Conservation (phyloP, 2,888 invertebrate genomes). For the Xestia c-nigrum region DNA sequence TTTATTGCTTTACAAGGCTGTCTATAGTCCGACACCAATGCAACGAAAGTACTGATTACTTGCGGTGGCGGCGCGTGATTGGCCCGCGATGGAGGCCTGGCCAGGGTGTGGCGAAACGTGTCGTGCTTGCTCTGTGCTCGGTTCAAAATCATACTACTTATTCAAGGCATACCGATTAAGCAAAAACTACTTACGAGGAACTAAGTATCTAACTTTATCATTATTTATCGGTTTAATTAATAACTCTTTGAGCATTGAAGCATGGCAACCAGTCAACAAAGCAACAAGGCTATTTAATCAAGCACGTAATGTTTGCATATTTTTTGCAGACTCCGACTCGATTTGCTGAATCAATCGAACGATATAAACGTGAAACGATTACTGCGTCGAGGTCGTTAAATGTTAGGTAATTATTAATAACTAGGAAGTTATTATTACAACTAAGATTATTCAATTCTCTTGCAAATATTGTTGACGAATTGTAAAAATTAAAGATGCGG, state of each 20-base stretch:
- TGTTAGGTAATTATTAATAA: slow-evolving; percentile 49
- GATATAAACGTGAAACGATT: slow-evolving; percentile 60
- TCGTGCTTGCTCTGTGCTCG: slow-evolving; percentile 70
- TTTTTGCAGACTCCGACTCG: slow-evolving; percentile 61
- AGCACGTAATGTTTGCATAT: slow-evolving; percentile 68
- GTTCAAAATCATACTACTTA: slow-evolving; percentile 69
- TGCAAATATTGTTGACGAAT: background rate
- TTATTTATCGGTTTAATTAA: slow-evolving; percentile 18
- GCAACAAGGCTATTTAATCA: slow-evolving; percentile 2
- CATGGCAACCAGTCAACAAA: background rate
- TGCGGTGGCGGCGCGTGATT: slow-evolving; percentile 82
- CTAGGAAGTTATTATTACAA: slow-evolving; percentile 56
- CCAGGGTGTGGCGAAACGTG: slow-evolving; percentile 87
- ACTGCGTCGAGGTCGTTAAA: slow-evolving; percentile 65
- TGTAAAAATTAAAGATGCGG: background rate
- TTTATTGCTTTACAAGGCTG: slow-evolving; percentile 81
- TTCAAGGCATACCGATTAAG: slow-evolving; percentile 66
- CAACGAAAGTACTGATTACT: slow-evolving; percentile 84
- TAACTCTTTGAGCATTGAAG: slow-evolving; percentile 3
- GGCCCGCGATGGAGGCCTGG: slow-evolving; percentile 85
- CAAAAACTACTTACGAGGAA: slow-evolving; percentile 48
- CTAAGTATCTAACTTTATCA: slow-evolving; percentile 13
- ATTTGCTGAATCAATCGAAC: slow-evolving; percentile 61
- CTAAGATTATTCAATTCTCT: slow-evolving; percentile 19
- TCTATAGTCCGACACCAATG: slow-evolving; percentile 81